Conservation (phyloP, 2,797 vertebrate species). For the Pangasius djambal region DNA sequence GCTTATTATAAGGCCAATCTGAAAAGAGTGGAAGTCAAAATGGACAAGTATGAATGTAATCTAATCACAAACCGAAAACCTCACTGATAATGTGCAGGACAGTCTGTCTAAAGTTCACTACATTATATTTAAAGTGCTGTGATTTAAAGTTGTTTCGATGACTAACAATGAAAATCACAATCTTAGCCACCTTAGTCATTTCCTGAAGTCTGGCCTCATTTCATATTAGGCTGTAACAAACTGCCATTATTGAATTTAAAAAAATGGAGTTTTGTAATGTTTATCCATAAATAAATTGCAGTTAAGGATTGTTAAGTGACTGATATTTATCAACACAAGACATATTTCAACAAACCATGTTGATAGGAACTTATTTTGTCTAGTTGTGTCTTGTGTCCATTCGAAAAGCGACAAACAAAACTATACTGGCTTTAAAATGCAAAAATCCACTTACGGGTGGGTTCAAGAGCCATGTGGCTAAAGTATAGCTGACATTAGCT, state of each 20-base stretch:
- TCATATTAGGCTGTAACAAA: neutral
- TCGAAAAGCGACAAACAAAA: neutral
- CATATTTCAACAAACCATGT: neutral
- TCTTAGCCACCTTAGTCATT: no score
- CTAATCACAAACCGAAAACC: neutral
- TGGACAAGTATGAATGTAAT: neutral
- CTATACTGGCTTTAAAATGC: neutral
- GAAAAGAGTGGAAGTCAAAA: constrained; percentile 20
- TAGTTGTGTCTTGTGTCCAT: neutral
- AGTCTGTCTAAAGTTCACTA: neutral
- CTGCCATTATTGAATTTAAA: neutral
- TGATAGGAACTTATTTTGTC: neutral
- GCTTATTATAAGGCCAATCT: constrained; percentile 43
- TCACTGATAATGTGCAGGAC: neutral
- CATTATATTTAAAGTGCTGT: neutral
- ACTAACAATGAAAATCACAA: neutral
- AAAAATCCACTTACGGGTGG: neutral
- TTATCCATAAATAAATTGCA: neutral
- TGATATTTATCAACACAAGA: neutral
- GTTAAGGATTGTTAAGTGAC: neutral
- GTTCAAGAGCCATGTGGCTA: constrained; percentile 10
- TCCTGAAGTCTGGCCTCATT: neutral
- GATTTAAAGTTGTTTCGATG: neutral
- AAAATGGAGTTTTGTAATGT: neutral
- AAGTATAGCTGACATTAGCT: constrained; percentile 40